Evolutionary conservation across 2,797 vertebrate species (phyloP).

Genomic region (Acanthiza pusilla): DNA sequence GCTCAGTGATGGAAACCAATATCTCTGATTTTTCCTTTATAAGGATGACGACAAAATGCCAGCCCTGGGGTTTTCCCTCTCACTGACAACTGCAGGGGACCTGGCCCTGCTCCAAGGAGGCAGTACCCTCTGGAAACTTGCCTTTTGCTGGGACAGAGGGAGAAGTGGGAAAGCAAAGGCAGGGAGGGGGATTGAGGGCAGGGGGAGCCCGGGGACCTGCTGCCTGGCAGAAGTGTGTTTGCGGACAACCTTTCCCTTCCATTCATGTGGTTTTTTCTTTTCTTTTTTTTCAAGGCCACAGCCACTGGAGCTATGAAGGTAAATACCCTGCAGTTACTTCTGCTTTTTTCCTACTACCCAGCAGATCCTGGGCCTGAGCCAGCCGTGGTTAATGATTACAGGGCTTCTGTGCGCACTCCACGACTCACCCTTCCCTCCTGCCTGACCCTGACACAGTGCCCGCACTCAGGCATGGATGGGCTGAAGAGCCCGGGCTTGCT

Average conservation of each 20-base stretch:
- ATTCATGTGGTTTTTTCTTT: background rate
- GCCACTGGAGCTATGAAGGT: constrained; percentile 68
- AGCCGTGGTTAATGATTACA: constrained; percentile 43
- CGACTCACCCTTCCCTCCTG: background rate
- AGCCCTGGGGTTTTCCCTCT: background rate
- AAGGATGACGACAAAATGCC: background rate
- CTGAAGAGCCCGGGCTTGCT: background rate
- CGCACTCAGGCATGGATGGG: accelerated
- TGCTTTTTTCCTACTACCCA: background rate
- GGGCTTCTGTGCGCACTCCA: background rate
- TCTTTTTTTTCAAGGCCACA: background rate
- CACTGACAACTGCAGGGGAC: accelerated
- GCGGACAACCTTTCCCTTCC: constrained; percentile 31
- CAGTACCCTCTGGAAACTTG: background rate
- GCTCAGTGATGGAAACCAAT: background rate
- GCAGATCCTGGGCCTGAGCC: background rate
- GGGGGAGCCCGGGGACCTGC: background rate
- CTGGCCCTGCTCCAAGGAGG: background rate
- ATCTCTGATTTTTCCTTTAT: background rate
- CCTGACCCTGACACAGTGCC: background rate
- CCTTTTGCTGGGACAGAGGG: background rate
- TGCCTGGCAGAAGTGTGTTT: background rate
- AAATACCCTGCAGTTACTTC: constrained; percentile 21
- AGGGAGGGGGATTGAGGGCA: background rate
- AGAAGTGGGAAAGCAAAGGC: background rate